Conservation (phyloP, 2,113 vertebrate genomes). For the Scomber colias region DNA sequence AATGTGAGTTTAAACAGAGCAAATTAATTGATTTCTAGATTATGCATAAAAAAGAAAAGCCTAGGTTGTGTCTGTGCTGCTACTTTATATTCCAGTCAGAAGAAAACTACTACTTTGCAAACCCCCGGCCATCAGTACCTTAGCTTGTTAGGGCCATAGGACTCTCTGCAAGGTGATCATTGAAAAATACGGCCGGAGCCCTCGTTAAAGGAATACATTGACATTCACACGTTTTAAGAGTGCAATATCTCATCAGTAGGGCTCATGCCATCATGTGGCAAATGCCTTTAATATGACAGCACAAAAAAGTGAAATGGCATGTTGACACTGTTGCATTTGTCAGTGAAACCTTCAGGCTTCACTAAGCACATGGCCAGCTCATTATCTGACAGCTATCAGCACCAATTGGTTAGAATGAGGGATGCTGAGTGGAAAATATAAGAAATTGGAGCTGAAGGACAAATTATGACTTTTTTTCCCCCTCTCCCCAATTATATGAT, state of each 20-base stretch:
- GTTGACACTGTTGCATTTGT: conserved; percentile 20
- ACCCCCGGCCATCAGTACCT: not conserved
- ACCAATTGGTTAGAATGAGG: not conserved
- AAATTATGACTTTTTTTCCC: not conserved
- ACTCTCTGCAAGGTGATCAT: conserved; percentile 7
- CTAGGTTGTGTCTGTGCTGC: not conserved
- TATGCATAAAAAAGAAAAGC: not conserved
- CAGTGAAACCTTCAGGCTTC: not conserved
- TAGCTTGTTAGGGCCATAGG: conserved; percentile 6
- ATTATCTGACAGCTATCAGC: conserved; percentile 27
- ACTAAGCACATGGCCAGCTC: not conserved
- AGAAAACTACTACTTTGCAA: conserved; percentile 6
- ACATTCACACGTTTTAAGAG: conserved; percentile 42
- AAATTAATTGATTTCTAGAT: conserved; percentile 7
- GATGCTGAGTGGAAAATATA: not conserved
- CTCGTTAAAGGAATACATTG: conserved; percentile 34
- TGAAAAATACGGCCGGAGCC: conserved; percentile 1
- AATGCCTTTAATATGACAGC: not conserved
- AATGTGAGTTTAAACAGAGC: conserved; percentile 2
- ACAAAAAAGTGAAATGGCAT: conserved; percentile 30
- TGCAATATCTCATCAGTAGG: not conserved
- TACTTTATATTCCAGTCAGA: conserved; percentile 33
- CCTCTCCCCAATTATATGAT: not conserved
- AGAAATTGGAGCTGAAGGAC: conserved; percentile 18
- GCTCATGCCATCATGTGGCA: not conserved